Evolutionary conservation across 2,797 vertebrate genomes (phyloP), one percentile per base, ranked within the genome.

Genomic region (Cirrhinus mrigala): DNA sequence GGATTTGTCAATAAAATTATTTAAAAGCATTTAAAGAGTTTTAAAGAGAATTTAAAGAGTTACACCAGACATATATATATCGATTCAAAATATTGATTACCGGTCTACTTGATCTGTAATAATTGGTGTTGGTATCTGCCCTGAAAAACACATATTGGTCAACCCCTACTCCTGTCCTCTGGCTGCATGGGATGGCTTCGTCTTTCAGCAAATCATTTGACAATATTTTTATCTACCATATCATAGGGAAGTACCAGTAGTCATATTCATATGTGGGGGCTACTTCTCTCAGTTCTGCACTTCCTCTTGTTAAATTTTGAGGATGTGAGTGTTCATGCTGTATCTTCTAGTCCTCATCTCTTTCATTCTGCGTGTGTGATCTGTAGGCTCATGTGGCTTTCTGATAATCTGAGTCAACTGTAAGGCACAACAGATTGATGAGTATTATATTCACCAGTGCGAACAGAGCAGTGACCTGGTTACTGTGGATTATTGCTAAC

Each of bases 271-370:
- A 81, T 24, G 10, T 12, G 9, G 50, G 29, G 10, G 68, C 22
- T 70, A 40, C 40, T 69, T 87, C 54, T 68, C 70, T 58, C 15
- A 52, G 85, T 89, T 89, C 54, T 52, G 40, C 64, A 68, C 54
- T 77, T 84, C 76, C 62, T 64, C 29, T 82, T 62, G 73, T 52
- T 16, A 60, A 29, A 64, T 79, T 74, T 81, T 84, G 46, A 74
- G 86, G 84, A 86, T 84, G 82, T 66, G 86, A 44, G 74, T 52
- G 79, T 86, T 62, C 82, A 60, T 75, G 56, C 74, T 69, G 50
- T 27, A 48, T 76, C 71, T 82, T 87, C 74, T 24, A 12, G 52
- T 73, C 37, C 14, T 87, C 48, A 29, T 24, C 81, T 82, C 62
- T 86, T 71, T 58, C 56, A 68, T 22, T 24, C 46, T 46, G 33